phyloP scores from a whole-genome alignment of 2,888 invertebrate species.

The Drosophila parthenogenetica region DNA sequence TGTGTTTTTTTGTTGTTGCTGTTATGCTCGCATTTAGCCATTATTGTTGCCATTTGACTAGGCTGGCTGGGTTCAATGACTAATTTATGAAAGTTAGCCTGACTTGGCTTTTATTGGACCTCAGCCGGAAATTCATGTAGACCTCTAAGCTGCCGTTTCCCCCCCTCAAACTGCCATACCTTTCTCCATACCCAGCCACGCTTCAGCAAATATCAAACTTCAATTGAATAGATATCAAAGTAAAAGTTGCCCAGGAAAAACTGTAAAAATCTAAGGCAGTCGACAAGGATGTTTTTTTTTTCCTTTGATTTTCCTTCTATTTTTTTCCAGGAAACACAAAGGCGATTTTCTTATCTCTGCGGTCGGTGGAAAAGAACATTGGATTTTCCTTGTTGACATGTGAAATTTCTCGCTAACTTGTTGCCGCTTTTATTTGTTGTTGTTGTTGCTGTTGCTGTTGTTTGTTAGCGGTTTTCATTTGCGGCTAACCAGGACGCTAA shows the following conservation, averaged over 20 bases:
- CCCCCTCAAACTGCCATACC: neutral
- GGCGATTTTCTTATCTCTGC: slow-evolving; percentile 40
- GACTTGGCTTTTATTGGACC: slow-evolving; percentile 56
- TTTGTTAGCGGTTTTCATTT: slow-evolving; percentile 22
- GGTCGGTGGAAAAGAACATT: slow-evolving; percentile 30
- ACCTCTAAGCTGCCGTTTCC: neutral
- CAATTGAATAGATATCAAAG: slow-evolving; percentile 30
- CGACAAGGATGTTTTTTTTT: slow-evolving; percentile 44
- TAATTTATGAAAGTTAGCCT: slow-evolving; percentile 75
- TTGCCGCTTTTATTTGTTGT: slow-evolving; percentile 28
- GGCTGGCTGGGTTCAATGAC: slow-evolving; percentile 71
- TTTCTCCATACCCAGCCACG: neutral
- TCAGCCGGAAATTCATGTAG: slow-evolving; percentile 37
- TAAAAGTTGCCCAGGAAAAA: slow-evolving; percentile 15
- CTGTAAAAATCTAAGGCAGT: slow-evolving; percentile 14
- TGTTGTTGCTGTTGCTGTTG: slow-evolving; percentile 15
- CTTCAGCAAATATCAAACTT: slow-evolving; percentile 36
- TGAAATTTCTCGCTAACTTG: slow-evolving; percentile 65
- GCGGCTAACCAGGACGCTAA: slow-evolving; percentile 56
- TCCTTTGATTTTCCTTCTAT: neutral
- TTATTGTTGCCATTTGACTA: slow-evolving; percentile 50
- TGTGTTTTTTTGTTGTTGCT: slow-evolving; percentile 29
- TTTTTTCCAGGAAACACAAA: slow-evolving; percentile 38
- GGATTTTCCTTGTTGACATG: slow-evolving; percentile 57
- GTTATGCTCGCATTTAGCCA: slow-evolving; percentile 60